Conservation (phyloP, 2,797 vertebrate genomes). For the Scomberomorus guttatus region DNA sequence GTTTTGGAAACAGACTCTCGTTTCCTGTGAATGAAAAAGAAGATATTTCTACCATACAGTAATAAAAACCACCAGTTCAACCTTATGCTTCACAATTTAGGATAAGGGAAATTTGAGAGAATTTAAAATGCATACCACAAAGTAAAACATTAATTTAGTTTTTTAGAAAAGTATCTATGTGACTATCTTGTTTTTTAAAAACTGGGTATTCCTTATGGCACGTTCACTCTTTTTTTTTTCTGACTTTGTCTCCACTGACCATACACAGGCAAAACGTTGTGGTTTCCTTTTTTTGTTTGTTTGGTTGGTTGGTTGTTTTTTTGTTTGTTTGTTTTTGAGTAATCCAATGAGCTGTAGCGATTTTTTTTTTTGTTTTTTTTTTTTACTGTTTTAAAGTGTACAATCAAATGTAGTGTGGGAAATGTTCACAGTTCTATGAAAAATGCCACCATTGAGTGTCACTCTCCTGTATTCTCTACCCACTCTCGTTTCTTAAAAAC, state of each 20-base stretch:
- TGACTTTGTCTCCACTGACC: conserved; percentile 72
- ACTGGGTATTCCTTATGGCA: conserved; percentile 84
- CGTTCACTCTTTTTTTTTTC: conserved; percentile 75
- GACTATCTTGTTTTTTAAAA: conserved; percentile 86
- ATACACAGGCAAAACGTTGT: conserved; percentile 1
- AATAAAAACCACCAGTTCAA: conserved; percentile 87
- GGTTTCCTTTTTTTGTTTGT: background rate
- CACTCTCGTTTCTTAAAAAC: conserved; percentile 26
- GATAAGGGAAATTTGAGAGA: conserved; percentile 85
- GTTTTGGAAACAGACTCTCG: conserved; percentile 81
- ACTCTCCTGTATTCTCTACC: conserved; percentile 65
- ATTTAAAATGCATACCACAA: conserved; percentile 84
- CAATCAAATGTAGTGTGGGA: conserved; percentile 82
- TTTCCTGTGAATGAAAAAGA: conserved; percentile 75
- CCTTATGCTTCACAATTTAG: conserved; percentile 88
- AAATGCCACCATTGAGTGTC: conserved; percentile 62
- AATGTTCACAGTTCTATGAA: conserved; percentile 67
- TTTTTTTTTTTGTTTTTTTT: conserved; percentile 83
- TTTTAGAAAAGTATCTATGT: conserved; percentile 96
- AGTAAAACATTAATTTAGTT: conserved; percentile 92
- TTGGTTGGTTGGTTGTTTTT: conserved; percentile 31
- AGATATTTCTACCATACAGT: conserved; percentile 80
- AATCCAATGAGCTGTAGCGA: conserved; percentile 72
- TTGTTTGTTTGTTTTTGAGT: conserved; percentile 37
- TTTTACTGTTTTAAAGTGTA: conserved; percentile 88